phyloP scores from a whole-genome alignment of 2,113 vertebrate species.

The Hymenochirus boettgeri region DNA sequence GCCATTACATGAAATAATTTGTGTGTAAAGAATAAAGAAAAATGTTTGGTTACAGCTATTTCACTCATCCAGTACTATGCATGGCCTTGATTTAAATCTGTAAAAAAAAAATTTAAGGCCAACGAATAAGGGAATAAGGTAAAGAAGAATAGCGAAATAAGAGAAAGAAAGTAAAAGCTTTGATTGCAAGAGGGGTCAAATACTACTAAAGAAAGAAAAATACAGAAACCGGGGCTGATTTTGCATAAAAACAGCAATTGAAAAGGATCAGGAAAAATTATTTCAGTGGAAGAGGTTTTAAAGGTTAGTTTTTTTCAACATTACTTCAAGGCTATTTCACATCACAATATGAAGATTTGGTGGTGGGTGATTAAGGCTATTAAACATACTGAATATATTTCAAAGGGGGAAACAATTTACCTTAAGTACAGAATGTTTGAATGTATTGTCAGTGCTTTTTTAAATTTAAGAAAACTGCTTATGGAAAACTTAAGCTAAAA shows the following conservation, averaged over 20 bases:
- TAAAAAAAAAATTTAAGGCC: neutral
- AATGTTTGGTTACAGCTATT: no score
- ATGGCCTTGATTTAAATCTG: constrained; percentile 7
- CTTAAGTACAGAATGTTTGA: constrained; percentile 2
- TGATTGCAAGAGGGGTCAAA: constrained; percentile 21
- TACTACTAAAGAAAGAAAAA: constrained; percentile 1
- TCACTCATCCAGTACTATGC: constrained; percentile 7
- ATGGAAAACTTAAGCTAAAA: no score
- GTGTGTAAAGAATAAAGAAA: neutral
- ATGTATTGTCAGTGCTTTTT: neutral
- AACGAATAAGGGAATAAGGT: neutral
- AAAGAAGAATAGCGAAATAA: neutral
- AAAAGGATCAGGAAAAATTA: constrained; percentile 19
- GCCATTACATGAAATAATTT: constrained; percentile 7
- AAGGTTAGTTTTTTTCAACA: constrained; percentile 12
- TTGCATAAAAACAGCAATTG: constrained; percentile 2
- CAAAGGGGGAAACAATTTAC: neutral
- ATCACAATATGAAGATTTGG: neutral
- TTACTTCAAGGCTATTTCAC: neutral
- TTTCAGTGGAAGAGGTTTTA: constrained; percentile 16
- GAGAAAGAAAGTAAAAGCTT: constrained; percentile 14
- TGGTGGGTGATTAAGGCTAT: neutral
- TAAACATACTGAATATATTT: neutral
- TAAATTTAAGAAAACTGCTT: no score
- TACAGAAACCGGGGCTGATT: neutral